Percentiles rank a stretch among this genome's conserved stretches.
Conservation (phyloP, 2,113 vertebrate genomes). For the Jacana jacana region DNA sequence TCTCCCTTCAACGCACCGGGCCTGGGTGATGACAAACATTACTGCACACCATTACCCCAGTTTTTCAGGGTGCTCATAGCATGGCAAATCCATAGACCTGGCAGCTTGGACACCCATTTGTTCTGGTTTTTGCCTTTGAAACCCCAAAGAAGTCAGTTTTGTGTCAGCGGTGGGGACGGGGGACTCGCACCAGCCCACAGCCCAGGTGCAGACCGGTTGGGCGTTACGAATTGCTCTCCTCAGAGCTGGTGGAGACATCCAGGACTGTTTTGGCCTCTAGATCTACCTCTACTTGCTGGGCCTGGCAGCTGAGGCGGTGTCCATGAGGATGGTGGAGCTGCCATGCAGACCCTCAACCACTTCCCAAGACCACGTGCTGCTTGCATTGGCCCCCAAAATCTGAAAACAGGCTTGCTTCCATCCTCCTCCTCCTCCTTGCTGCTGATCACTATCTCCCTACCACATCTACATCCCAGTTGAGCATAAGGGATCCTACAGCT, state of each 20-base stretch:
- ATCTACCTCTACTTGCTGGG: not conserved
- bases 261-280: not conserved
- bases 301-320: not conserved
- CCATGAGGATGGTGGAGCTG: not conserved
- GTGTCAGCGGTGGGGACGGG: not conserved
- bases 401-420: not conserved
- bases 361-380: not conserved
- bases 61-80: conserved; percentile 45
- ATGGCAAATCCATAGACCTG: too few species aligned
- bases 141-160: not conserved
- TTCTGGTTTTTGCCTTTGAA: conserved; percentile 12
- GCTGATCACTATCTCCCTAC: not conserved
- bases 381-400: not conserved
- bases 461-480: not conserved
- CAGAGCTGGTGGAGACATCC: not conserved
- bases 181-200: not conserved
- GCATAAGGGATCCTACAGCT: not conserved
- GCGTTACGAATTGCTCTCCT: not conserved
- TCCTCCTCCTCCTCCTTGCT: not conserved
- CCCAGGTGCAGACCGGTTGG: not conserved
- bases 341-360: not conserved
- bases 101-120: not conserved
- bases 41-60: conserved; percentile 34
- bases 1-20: conserved; percentile 29
- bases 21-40: conserved; percentile 36